These are phyloP conservation scores for Oryzias melastigma DNA, from an alignment of 2,113 vertebrate genomes.

Conservation along the genomic window DNA sequence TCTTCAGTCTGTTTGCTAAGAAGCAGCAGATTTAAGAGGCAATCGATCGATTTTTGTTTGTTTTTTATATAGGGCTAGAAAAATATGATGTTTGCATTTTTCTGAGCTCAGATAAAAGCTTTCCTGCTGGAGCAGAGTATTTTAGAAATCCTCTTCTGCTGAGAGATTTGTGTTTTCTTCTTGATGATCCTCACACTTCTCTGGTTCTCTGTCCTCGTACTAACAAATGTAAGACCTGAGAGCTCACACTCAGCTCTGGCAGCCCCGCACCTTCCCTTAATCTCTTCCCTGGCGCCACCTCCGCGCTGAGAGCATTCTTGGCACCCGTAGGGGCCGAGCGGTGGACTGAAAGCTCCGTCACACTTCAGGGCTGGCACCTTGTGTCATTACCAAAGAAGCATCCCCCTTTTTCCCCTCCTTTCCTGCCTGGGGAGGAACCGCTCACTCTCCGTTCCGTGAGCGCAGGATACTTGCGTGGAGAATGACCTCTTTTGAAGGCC, in stretches of 20 bases:
- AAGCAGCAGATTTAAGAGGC: background rate
- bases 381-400: slow-evolving; percentile 49
- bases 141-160: too few relatives aligned
- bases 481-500: slow-evolving; percentile 72
- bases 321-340: slow-evolving; percentile 56
- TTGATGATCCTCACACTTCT: too few relatives aligned
- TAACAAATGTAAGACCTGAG: slow-evolving; percentile 22
- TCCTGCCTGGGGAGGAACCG: slow-evolving; percentile 36
- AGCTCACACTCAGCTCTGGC: slow-evolving; percentile 33
- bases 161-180: too few relatives aligned
- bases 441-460: slow-evolving; percentile 47
- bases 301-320: slow-evolving; percentile 68
- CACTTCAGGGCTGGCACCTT: slow-evolving; percentile 71
- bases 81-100: slow-evolving; percentile 11
- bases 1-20: slow-evolving; percentile 27
- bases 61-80: slow-evolving; percentile 1
- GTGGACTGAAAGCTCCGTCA: slow-evolving; percentile 62
- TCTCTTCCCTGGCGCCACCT: slow-evolving; percentile 70
- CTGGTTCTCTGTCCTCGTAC: slow-evolving; percentile 9
- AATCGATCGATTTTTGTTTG: slow-evolving; percentile 14
- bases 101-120: background rate
- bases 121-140: too few relatives aligned
- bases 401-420: slow-evolving; percentile 45
- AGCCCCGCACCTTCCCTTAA: slow-evolving; percentile 57
- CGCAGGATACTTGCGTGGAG: slow-evolving; percentile 60